Percentiles rank a stretch among this genome's conserved stretches.
phyloP scores from a whole-genome alignment of 2,797 vertebrate genomes.

The Chlorospingus semifuscus region DNA sequence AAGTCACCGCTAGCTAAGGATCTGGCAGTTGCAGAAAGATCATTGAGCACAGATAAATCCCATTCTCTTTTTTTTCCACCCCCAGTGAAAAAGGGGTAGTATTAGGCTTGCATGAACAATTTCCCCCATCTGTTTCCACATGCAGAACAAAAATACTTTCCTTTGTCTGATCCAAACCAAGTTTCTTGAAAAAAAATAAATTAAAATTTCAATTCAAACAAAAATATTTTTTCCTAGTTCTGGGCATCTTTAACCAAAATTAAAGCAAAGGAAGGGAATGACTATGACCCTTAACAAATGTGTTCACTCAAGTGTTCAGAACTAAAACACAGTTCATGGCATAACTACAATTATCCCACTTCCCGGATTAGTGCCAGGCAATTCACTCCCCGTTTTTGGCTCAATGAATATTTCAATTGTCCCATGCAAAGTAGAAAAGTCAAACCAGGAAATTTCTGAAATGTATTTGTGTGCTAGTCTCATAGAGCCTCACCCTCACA shows the following conservation, averaged over 20 bases:
- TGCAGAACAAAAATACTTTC: neutral
- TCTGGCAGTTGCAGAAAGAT: neutral
- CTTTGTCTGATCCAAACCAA: neutral
- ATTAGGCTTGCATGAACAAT: neutral
- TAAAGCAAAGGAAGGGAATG: neutral
- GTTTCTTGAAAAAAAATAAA: neutral
- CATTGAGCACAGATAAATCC: neutral
- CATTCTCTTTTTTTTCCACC: neutral
- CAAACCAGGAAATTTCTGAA: neutral
- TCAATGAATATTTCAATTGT: neutral
- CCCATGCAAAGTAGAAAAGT: neutral
- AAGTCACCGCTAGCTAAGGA: neutral
- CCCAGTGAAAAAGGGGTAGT: neutral
- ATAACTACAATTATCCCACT: neutral
- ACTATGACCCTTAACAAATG: neutral
- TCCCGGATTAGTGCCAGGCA: neutral
- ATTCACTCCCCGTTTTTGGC: neutral
- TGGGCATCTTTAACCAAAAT: neutral
- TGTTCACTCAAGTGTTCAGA: rapidly evolving
- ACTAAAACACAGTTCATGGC: neutral
- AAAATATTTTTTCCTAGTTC: neutral
- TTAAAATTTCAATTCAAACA: neutral
- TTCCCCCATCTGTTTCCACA: neutral
- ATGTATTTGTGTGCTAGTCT: rapidly evolving
- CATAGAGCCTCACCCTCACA: neutral